Base-by-base conservation (phyloP, 2,888 invertebrate genomes). In the Odontothrips loti region DNA sequence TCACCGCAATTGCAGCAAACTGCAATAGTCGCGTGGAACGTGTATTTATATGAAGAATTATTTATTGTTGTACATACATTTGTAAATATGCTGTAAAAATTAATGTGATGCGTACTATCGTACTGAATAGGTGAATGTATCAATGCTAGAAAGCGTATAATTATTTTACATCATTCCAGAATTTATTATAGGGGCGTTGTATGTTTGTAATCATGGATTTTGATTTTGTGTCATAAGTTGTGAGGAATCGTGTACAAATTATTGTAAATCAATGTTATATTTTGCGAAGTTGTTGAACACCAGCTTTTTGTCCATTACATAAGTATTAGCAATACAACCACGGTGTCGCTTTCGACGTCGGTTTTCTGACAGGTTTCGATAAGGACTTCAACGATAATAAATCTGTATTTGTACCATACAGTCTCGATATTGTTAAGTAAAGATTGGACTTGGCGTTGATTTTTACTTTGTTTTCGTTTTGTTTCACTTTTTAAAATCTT, bases 241-340 rank as follows among this genome's bases (percentile, higher is more conserved):
- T 75, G 68, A 27, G 12, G 12, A 75, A 23, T 27, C 27, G 10
- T 75, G 68, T 75, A 75, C 68, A 75, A 27, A 75, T 12, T 75
- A 75, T 27, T 75, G 68, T 75, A 75, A 75, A 75, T 9, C 23
- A 27, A 75, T 75, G 68, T 75, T 75, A 75, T 75, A 75, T 75
- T 75, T 75, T 75, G 68, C 68, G 27, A 75, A 75, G 8, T 75
- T 75, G 68, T 75, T 27, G 27, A 75, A 75, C 23, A 27, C 23
- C 27, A 27, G 68, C 68, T 75, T 75, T 75, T 12, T 75, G 27
- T 75, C 68, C 68, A 75, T 23, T 27, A 27, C 23, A 27, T 75
- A 27, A 75, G 68, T 3, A 20, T 8, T 27, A 27, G 27, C 23
- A 75, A 12, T 75, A 27, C 68, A 43, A 43, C 34, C 3, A 2